Percentiles rank a stretch among this genome's conserved stretches.
These are phyloP conservation scores for Crotalus horridus DNA, from an alignment of 2,113 vertebrate species.

Conservation along the genomic window DNA sequence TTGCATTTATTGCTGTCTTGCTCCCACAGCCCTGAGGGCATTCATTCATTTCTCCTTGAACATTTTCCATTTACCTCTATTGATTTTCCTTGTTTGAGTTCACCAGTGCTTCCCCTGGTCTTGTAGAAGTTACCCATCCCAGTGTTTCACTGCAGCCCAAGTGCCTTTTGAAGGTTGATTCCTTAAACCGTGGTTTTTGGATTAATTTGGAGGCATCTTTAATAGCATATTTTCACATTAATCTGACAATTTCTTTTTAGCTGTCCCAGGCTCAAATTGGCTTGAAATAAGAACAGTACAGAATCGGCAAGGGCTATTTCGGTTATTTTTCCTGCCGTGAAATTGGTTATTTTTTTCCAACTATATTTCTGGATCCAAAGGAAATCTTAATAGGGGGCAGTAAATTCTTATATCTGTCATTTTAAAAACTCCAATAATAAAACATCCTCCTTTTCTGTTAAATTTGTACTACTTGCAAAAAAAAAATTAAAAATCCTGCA, in stretches of 20 bases:
- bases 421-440: not conserved
- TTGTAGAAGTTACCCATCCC: slow-evolving; percentile 46
- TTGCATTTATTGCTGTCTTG: slow-evolving; percentile 22
- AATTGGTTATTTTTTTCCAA: not conserved
- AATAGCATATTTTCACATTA: not conserved
- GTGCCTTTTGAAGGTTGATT: not conserved
- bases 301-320: not conserved
- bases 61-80: slow-evolving; percentile 52
- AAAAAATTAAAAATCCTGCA: not conserved
- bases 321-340: not conserved
- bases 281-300: not conserved
- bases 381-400: not conserved
- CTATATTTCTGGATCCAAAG: not conserved
- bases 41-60: slow-evolving; percentile 56
- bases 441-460: not conserved
- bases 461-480: not conserved
- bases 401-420: not conserved
- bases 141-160: slow-evolving; percentile 20
- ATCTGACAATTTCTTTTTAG: not conserved
- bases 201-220: not conserved
- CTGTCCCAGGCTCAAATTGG: not conserved
- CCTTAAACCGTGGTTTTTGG: not conserved
- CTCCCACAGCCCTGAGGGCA: slow-evolving; percentile 36
- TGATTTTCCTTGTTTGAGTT: slow-evolving; percentile 53
- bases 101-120: slow-evolving; percentile 29